Evolutionary conservation across 2,888 invertebrate genomes (phyloP), one percentile per base, ranked within the genome.

Genomic region (Eupithecia centaureata): DNA sequence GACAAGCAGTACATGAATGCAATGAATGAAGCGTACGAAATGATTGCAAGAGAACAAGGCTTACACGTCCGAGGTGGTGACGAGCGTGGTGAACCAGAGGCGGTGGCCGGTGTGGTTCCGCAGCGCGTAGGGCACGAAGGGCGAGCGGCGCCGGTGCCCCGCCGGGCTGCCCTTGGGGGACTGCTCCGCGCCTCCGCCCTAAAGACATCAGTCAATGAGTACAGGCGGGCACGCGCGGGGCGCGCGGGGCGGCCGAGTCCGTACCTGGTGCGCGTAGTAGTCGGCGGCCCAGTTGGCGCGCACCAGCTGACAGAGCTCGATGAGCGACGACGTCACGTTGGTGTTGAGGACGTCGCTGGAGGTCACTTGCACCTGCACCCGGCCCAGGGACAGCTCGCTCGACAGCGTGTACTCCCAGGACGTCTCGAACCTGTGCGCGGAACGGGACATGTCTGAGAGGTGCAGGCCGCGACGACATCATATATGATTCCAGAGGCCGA

Each of bases 61-160:
- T 79, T 82, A 89, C 89, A 94, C 94, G 51, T 96, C 95, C 0
- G 95, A 94, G 22, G 95, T 95, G 0, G 96, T 95, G 57, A 97
- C 95, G 60, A 97, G 94, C 0, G 98, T 98, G 70, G 97, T 96
- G 89, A 98, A 99, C 93, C 96, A 96, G 25, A 99, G 92, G 18
- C 95, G 94, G 64, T 96, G 96, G 0, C 99, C 99, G 0, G 98
- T 98, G 73, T 97, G 96, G 90, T 99, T 99, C 81, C 96, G 96
- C 70, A 99, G 92, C 12, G 98, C 97, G 92, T 98, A 99, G 0
- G 99, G 99, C 71, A 99, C 96, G 90, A 99, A 99, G 5, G 99
- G 98, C 28, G 96, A 95, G 63, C 98, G 94, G 18, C 97, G 94
- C 62, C 96, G 94, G 82, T 96, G 96, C 0, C 94, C 94, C 57